Conservation (phyloP, 2,113 vertebrate genomes). For the Lasiurus borealis region DNA sequence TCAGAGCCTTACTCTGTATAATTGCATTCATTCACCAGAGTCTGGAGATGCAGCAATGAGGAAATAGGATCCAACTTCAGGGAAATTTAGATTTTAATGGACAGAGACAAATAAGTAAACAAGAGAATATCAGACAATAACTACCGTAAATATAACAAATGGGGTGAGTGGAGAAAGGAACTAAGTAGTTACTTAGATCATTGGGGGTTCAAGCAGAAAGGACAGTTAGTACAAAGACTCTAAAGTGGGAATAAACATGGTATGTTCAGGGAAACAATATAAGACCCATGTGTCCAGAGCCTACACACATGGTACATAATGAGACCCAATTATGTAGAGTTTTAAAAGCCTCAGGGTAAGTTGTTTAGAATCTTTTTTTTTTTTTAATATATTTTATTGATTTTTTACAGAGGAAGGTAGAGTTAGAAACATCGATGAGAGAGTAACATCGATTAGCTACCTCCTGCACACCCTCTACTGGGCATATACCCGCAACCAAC, state of each 20-base stretch:
- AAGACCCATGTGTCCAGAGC: not conserved
- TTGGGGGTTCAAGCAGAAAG: not conserved
- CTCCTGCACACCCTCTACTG: no score
- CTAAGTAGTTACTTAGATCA: not conserved
- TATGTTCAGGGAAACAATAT: not conserved
- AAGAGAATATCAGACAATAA: not conserved
- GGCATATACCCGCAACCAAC: no score
- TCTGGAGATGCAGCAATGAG: not conserved
- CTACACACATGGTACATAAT: not conserved
- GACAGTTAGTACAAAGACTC: not conserved
- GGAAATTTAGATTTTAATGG: not conserved
- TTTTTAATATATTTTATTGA: no score
- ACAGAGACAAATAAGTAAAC: not conserved
- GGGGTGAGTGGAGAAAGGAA: not conserved
- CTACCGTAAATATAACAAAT: not conserved
- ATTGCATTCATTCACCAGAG: not conserved
- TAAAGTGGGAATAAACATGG: not conserved
- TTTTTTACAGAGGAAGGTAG: no score
- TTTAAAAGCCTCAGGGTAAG: not conserved
- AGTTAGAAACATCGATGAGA: no score
- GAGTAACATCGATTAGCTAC: no score
- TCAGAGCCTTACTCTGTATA: not conserved
- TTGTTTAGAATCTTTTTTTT: conserved; percentile 36
- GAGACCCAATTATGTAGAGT: not conserved
- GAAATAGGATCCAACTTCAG: not conserved